phyloP scores from a whole-genome alignment of 2,113 vertebrate genomes.

The Rhizomys pruinosus region DNA sequence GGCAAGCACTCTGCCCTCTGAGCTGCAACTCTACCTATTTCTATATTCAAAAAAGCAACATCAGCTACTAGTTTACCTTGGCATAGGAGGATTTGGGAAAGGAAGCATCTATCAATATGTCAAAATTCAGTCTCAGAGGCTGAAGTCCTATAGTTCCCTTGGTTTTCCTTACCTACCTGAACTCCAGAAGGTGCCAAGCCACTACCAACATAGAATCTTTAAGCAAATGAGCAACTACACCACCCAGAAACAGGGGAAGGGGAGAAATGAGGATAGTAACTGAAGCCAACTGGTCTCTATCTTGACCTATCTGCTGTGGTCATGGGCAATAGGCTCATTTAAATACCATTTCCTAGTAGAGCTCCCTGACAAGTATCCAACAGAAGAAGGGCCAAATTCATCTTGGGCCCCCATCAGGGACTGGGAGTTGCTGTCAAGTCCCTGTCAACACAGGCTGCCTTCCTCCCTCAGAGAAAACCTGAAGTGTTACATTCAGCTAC shows the following conservation, averaged over 20 bases:
- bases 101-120: neutral
- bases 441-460: neutral
- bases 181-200: neutral
- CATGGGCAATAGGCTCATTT: neutral
- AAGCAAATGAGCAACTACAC: neutral
- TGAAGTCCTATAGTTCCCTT: neutral
- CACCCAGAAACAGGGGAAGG: neutral
- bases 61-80: too few species aligned
- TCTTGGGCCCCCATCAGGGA: neutral
- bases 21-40: too few species aligned
- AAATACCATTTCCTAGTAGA: neutral
- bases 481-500: rapidly evolving
- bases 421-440: neutral
- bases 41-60: too few species aligned
- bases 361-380: neutral
- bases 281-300: neutral
- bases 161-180: neutral
- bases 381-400: neutral
- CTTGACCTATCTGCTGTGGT: neutral
- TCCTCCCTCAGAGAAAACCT: neutral
- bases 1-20: too few species aligned
- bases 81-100: neutral
- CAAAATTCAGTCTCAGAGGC: neutral
- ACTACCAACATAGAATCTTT: too few species aligned
- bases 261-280: neutral